Percentiles rank a stretch among this genome's conserved stretches.
phyloP scores from a whole-genome alignment of 2,113 vertebrate genomes.

The Cricetomys ansorgei region DNA sequence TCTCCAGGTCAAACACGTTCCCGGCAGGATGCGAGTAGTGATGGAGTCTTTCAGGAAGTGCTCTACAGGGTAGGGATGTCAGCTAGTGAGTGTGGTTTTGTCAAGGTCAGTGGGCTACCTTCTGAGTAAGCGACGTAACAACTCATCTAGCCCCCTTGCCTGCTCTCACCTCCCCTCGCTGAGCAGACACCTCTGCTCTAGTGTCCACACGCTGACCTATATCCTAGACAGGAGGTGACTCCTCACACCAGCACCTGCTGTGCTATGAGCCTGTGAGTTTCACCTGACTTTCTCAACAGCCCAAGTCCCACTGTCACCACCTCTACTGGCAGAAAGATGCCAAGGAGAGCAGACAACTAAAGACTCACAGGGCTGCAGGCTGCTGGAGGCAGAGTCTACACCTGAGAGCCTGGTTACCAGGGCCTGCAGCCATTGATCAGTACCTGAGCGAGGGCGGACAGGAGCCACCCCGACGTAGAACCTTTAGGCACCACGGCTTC shows the following conservation, averaged over 20 bases:
- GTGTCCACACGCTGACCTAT: not conserved
- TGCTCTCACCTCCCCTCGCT: rapidly evolving
- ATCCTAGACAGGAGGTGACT: not conserved
- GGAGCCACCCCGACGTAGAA: rapidly evolving
- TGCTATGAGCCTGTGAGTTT: not conserved
- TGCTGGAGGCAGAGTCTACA: not conserved
- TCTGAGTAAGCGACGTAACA: not conserved
- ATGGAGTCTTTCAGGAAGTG: not conserved
- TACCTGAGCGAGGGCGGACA: rapidly evolving
- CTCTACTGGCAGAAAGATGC: not conserved
- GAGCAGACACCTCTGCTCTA: not conserved
- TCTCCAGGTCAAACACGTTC: not conserved
- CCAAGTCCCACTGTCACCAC: not conserved
- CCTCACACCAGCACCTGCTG: not conserved
- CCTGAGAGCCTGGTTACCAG: not conserved
- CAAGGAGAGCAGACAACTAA: not conserved
- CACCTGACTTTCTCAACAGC: not conserved
- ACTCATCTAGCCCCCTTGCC: not conserved
- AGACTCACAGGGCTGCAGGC: too few relatives aligned
- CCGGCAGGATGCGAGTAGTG: not conserved
- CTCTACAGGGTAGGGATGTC: too few relatives aligned
- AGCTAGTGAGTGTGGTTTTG: not conserved
- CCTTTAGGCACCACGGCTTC: not conserved
- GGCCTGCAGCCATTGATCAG: not conserved
- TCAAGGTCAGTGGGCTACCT: not conserved